Conservation (phyloP, 2,113 vertebrate genomes). For the Melospiza georgiana region DNA sequence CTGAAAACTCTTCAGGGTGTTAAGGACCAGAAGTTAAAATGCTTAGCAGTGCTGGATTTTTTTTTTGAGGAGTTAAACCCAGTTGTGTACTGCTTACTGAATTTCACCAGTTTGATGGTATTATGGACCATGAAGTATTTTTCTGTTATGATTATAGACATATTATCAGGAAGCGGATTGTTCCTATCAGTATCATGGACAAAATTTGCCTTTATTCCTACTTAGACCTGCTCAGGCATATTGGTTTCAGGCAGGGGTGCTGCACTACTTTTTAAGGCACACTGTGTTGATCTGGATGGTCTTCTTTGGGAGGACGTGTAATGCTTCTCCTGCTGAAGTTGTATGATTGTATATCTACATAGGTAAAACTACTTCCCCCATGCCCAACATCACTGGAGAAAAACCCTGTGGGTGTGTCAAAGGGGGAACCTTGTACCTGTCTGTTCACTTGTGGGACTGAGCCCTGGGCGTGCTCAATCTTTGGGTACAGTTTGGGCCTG, state of each 20-base stretch:
- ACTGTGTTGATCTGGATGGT: neutral
- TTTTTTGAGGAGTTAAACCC: neutral
- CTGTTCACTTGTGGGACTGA: neutral
- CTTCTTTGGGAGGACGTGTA: neutral
- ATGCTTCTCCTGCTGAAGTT: neutral
- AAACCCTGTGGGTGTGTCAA: neutral
- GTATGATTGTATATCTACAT: neutral
- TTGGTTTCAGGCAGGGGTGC: neutral
- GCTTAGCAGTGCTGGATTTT: neutral
- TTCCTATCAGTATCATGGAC: neutral
- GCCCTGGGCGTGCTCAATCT: fast-evolving
- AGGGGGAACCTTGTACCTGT: neutral
- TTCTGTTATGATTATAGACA: neutral
- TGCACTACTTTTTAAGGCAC: neutral
- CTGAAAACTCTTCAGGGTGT: neutral
- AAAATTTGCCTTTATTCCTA: neutral
- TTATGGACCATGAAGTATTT: neutral
- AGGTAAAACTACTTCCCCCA: neutral
- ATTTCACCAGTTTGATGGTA: neutral
- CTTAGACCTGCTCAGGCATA: neutral
- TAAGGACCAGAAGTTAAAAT: neutral
- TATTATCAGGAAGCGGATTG: neutral
- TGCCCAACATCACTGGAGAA: neutral
- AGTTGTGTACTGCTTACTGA: neutral
- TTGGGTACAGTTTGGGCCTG: neutral